Evolutionary conservation across 2,888 invertebrate species (phyloP).

Genomic region (Oxytorus armatus): DNA sequence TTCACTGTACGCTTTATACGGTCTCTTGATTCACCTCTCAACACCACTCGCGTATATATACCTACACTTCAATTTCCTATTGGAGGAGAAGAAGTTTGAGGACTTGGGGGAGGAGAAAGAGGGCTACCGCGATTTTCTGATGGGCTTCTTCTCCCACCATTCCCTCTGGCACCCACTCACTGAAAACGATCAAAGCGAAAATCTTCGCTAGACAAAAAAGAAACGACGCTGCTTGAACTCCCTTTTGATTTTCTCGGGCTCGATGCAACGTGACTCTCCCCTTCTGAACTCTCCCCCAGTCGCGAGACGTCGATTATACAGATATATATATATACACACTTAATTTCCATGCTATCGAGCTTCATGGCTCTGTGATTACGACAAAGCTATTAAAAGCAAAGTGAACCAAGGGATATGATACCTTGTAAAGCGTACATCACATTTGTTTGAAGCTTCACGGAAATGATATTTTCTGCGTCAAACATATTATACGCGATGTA

Average conservation of each 20-base stretch:
- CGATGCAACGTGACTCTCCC: constrained; percentile 21
- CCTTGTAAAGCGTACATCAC: constrained; percentile 14
- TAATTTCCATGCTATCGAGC: constrained; percentile 48
- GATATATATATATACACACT: too few species aligned
- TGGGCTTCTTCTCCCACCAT: constrained; percentile 50
- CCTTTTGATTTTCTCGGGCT: constrained; percentile 45
- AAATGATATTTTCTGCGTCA: constrained; percentile 17
- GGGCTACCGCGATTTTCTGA: constrained; percentile 36
- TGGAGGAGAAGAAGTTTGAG: constrained; percentile 14
- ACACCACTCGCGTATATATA: constrained; percentile 15
- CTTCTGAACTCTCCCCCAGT: constrained; percentile 21
- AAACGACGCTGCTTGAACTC: constrained; percentile 36
- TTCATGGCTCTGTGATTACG: constrained; percentile 40
- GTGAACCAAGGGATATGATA: constrained; percentile 33
- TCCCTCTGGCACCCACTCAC: constrained; percentile 12
- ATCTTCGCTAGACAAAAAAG: constrained; percentile 36
- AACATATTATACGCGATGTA: too few species aligned
- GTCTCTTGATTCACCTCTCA: constrained; percentile 28
- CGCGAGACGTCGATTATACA: constrained; percentile 50
- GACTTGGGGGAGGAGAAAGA: constrained; percentile 6
- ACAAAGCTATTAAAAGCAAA: constrained; percentile 49
- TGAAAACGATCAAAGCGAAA: constrained; percentile 55
- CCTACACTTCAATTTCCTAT: constrained; percentile 46
- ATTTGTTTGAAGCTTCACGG: not conserved
- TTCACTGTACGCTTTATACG: constrained; percentile 22